Evolutionary conservation across 2,888 invertebrate species (phyloP).

Genomic region (Strigamia transsilvanica): DNA sequence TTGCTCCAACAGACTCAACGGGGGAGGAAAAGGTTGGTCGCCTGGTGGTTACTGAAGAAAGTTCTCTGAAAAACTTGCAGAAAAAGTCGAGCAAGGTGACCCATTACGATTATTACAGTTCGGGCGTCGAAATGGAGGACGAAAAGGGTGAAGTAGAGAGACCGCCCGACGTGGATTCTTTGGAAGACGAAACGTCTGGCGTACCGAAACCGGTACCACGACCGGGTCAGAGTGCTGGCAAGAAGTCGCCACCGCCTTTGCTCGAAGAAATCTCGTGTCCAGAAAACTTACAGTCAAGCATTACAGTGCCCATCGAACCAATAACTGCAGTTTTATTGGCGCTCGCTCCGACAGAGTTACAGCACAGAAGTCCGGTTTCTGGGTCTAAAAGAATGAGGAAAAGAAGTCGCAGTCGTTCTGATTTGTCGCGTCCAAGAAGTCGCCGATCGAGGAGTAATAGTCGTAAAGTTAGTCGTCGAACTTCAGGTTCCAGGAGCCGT

Average conservation of each 20-base stretch:
- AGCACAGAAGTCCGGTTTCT: background rate
- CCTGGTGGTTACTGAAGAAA: background rate
- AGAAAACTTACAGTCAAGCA: conserved; percentile 48
- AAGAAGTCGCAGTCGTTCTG: conserved; percentile 11
- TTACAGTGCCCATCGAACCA: background rate
- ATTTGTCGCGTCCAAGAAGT: conserved; percentile 26
- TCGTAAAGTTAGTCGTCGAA: conserved; percentile 51
- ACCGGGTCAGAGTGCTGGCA: background rate
- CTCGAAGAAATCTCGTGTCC: conserved; percentile 50
- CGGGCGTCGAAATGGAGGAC: conserved; percentile 51
- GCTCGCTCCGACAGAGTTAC: background rate
- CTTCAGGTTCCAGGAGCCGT: conserved; percentile 51
- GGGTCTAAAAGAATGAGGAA: conserved; percentile 3
- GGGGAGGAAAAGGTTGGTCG: conserved; percentile 13
- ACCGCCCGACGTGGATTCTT: conserved; percentile 3
- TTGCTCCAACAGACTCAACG: background rate
- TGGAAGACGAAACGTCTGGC: background rate
- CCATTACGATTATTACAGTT: conserved; percentile 41
- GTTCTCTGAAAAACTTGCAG: background rate
- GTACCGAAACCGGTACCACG: background rate
- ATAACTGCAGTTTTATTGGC: background rate
- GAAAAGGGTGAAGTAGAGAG: background rate
- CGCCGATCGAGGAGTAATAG: conserved; percentile 51
- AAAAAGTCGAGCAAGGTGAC: background rate
- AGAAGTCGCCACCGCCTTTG: background rate